phyloP scores from a whole-genome alignment of 2,113 vertebrate species.

The Cinclus mexicanus region DNA sequence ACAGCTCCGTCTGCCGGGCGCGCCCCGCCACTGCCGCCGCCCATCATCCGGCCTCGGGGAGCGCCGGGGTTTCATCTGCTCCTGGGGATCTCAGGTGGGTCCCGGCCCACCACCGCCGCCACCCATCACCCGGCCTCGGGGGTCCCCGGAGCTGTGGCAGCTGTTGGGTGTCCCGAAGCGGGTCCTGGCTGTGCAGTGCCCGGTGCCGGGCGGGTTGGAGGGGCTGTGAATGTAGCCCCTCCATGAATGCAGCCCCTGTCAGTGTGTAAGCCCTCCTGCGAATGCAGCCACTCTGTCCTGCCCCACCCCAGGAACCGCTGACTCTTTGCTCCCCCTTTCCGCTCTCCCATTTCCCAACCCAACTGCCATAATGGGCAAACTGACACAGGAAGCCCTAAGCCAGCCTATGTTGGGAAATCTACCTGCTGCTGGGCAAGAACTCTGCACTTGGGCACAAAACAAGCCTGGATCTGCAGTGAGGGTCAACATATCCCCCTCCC shows the following conservation, averaged over 20 bases:
- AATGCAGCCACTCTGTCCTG: background rate
- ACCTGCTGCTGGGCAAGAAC: rapidly evolving
- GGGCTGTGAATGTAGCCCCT: background rate
- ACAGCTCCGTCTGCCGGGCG: conserved; percentile 65
- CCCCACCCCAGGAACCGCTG: background rate
- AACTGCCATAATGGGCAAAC: conserved; percentile 4
- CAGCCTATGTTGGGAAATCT: background rate
- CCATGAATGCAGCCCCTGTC: background rate
- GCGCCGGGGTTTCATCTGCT: background rate
- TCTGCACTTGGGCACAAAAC: rapidly evolving
- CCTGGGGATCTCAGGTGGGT: background rate
- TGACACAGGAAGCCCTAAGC: conserved; percentile 17
- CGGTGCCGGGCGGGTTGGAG: background rate
- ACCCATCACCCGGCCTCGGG: background rate
- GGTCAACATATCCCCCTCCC: background rate
- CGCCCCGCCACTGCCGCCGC: conserved; percentile 31
- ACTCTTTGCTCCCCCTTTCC: background rate
- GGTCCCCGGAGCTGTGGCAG: background rate
- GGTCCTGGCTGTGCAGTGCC: background rate
- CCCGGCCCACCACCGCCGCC: background rate
- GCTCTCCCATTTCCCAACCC: background rate
- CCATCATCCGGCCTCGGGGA: background rate
- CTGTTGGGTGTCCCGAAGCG: background rate
- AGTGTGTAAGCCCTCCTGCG: background rate
- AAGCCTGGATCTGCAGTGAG: background rate